These are phyloP conservation scores for Globia sparganii DNA, from an alignment of 2,888 invertebrate species.

Conservation along the genomic window DNA sequence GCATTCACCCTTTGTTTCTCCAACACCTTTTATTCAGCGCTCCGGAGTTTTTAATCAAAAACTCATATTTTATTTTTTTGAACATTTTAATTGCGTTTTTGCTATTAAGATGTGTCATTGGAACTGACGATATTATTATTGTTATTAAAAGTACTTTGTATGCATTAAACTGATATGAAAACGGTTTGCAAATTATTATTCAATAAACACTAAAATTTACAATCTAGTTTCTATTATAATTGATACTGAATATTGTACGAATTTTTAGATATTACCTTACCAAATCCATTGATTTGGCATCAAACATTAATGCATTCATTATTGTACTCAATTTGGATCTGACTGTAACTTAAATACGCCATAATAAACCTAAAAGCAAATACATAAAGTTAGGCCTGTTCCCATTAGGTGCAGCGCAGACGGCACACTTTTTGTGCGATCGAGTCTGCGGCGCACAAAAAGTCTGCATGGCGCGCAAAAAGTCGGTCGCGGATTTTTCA, in stretches of 20 bases:
- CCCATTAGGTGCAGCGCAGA: too few relatives aligned
- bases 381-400: too few relatives aligned
- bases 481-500: too few relatives aligned
- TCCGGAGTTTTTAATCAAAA: constrained; percentile 83
- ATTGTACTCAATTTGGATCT: not conserved
- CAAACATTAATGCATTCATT: not conserved
- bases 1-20: constrained; percentile 82
- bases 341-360: not conserved
- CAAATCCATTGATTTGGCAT: not conserved
- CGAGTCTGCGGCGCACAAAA: too few relatives aligned
- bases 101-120: constrained; percentile 25
- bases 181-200: not conserved
- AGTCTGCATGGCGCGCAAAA: too few relatives aligned
- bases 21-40: constrained; percentile 83
- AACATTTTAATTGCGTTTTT: constrained; percentile 60
- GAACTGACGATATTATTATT: not conserved
- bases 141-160: not conserved
- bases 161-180: not conserved
- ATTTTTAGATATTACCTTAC: not conserved
- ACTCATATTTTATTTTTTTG: constrained; percentile 73
- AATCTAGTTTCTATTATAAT: not conserved
- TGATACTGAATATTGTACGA: not conserved
- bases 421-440: too few relatives aligned
- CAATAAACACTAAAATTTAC: not conserved
- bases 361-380: not conserved